phyloP scores from a whole-genome alignment of 2,113 vertebrate genomes.

The Grantiella picta region DNA sequence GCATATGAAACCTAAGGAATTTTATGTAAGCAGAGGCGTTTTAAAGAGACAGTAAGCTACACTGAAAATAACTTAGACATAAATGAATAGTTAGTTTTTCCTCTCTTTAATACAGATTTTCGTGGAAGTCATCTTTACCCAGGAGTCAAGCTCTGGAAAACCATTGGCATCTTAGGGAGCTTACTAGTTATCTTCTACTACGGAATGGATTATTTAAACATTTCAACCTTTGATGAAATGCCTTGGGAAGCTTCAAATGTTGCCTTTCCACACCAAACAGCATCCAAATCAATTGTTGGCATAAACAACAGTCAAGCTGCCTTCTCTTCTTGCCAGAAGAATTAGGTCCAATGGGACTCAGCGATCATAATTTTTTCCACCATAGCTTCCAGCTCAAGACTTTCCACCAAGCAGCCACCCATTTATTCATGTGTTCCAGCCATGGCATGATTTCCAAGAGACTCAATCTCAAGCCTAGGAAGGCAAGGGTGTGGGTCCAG shows the following conservation, averaged over 20 bases:
- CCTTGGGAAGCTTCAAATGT: background rate
- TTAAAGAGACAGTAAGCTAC: background rate
- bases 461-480: background rate
- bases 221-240: background rate
- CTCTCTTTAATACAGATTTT: background rate
- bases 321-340: background rate
- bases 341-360: background rate
- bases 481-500: background rate
- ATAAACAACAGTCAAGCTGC: conserved; percentile 34
- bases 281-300: conserved; percentile 9
- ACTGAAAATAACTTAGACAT: background rate
- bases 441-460: background rate
- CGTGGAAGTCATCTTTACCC: background rate
- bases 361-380: background rate
- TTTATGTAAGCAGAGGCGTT: background rate
- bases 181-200: background rate
- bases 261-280: conserved; percentile 1
- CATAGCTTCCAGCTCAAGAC: background rate
- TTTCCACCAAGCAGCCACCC: background rate
- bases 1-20: background rate
- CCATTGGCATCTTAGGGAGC: background rate
- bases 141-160: background rate
- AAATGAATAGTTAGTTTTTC: background rate
- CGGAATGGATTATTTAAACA: background rate
- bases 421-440: background rate